phyloP scores from a whole-genome alignment of 2,113 vertebrate species.

The Toxotes chatareus region DNA sequence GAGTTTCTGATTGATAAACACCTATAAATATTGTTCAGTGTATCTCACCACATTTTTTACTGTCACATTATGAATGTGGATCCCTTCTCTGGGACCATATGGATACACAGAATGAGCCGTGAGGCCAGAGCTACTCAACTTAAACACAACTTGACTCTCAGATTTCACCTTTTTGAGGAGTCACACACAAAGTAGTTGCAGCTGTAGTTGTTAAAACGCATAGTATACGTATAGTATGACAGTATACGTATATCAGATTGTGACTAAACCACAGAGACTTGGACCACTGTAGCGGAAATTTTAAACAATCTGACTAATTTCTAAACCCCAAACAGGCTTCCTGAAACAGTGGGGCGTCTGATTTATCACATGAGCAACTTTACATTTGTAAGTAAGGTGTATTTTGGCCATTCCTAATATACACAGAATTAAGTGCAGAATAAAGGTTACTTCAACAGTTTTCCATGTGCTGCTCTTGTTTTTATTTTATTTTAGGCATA shows the following conservation, averaged over 20 bases:
- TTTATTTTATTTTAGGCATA: too few species aligned
- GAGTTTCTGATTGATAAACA: not conserved
- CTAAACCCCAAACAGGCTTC: not conserved
- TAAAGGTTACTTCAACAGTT: not conserved
- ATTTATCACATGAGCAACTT: not conserved
- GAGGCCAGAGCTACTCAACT: not conserved
- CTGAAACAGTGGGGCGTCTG: not conserved
- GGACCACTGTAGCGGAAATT: not conserved
- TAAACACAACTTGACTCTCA: not conserved
- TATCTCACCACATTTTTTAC: not conserved
- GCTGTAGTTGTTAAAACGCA: constrained; percentile 8
- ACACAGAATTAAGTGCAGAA: not conserved
- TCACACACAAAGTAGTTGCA: not conserved
- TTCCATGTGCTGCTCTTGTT: too few species aligned
- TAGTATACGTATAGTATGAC: not conserved
- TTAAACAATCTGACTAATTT: not conserved
- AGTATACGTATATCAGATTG: not conserved
- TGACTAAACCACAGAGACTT: not conserved
- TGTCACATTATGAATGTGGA: not conserved
- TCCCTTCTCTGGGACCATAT: too few species aligned
- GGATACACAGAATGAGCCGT: not conserved
- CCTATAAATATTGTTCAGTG: not conserved
- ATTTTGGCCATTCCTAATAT: not conserved
- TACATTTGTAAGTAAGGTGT: not conserved
- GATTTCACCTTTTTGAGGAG: not conserved